Conservation (phyloP, 2,888 invertebrate species). For the Pollenia amentaria region DNA sequence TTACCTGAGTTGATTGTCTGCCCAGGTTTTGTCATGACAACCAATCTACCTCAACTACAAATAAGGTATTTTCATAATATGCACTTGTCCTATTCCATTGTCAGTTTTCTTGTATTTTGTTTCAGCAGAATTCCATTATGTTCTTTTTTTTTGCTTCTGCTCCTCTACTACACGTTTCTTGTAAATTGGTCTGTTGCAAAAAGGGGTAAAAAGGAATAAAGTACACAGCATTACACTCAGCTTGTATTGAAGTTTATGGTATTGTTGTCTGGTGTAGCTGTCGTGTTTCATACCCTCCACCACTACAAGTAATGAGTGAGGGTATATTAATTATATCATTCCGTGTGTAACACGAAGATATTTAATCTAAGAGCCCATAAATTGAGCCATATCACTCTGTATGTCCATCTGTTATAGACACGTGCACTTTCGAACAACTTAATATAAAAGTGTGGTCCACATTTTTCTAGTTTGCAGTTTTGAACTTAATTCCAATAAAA, state of each 20-base stretch:
- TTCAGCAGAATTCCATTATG: conserved; percentile 54
- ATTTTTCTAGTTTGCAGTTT: too few species aligned
- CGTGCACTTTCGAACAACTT: too few species aligned
- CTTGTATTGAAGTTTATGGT: conserved; percentile 50
- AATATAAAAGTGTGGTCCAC: too few species aligned
- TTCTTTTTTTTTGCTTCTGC: background rate
- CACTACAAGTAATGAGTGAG: too few species aligned
- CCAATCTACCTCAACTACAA: conserved; percentile 62
- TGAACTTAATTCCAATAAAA: too few species aligned
- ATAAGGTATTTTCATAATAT: conserved; percentile 65
- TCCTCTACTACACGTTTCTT: background rate
- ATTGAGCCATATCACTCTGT: too few species aligned
- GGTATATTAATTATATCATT: too few species aligned
- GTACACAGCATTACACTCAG: conserved; percentile 37
- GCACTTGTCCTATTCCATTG: conserved; percentile 58
- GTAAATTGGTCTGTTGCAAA: conserved; percentile 29
- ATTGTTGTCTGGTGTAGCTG: conserved; percentile 44
- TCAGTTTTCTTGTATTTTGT: conserved; percentile 54
- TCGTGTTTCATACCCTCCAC: background rate
- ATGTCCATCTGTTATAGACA: too few species aligned
- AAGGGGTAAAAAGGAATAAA: conserved; percentile 21
- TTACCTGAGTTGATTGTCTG: conserved; percentile 61
- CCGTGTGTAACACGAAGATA: too few species aligned
- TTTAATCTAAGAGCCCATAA: too few species aligned
- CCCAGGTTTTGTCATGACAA: conserved; percentile 62